Percentiles rank a stretch among this genome's conserved stretches.
Conservation (phyloP, 92 coral and sea anemone species). For the Epizoanthus ramosus region DNA sequence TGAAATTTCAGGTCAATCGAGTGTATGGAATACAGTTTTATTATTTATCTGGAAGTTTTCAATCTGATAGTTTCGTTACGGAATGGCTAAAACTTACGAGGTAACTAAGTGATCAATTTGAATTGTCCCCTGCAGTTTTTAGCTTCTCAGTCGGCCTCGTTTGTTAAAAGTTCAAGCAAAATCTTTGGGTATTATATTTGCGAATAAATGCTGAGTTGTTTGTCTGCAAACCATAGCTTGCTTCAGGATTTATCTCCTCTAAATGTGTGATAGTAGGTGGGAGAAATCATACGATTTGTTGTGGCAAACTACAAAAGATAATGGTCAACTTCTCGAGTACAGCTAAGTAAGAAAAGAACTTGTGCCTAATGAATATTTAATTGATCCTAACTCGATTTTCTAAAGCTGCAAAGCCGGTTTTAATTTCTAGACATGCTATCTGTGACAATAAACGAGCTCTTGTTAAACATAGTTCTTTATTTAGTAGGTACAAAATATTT, state of each 20-base stretch:
- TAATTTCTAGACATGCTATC: slow-evolving; percentile 14
- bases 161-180: slow-evolving; percentile 23
- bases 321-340: too few species aligned
- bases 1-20: slow-evolving; percentile 26
- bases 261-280: slow-evolving; percentile 22
- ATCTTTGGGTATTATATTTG: slow-evolving; percentile 13
- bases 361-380: slow-evolving; percentile 8
- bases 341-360: slow-evolving; percentile 18
- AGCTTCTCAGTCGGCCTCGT: slow-evolving; percentile 1
- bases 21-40: slow-evolving; percentile 25
- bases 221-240: slow-evolving; percentile 21
- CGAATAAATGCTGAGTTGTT: slow-evolving; percentile 20
- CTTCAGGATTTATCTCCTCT: too few species aligned
- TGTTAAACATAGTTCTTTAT: too few species aligned
- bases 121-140: slow-evolving; percentile 3
- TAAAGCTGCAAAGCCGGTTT: slow-evolving; percentile 27
- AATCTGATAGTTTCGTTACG: slow-evolving; percentile 14
- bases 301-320: too few species aligned
- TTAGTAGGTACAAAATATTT: slow-evolving; percentile 9
- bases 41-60: slow-evolving; percentile 23
- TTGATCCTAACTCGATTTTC: slow-evolving; percentile 25
- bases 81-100: slow-evolving; percentile 22
- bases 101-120: slow-evolving; percentile 21
- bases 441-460: slow-evolving; percentile 14
- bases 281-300: slow-evolving; percentile 12